These are phyloP conservation scores for Drosophila elegans DNA, from an alignment of 1,140 invertebrate genomes.

Conservation along the genomic window DNA sequence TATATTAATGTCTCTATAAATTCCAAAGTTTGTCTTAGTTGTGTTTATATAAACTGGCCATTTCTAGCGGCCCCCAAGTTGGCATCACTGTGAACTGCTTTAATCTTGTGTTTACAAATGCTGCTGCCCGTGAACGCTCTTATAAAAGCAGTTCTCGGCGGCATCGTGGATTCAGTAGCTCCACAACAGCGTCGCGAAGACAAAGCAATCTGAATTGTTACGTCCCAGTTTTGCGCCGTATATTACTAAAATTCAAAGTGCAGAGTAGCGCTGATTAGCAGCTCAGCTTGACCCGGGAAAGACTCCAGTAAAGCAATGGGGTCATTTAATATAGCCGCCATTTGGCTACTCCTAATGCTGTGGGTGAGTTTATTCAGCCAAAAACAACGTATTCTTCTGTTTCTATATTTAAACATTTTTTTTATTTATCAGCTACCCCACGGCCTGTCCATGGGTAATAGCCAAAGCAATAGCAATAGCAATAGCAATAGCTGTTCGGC, in stretches of 20 bases:
- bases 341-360: slow-evolving; percentile 23
- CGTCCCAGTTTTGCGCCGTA: not conserved
- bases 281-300: slow-evolving; percentile 7
- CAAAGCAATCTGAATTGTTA: slow-evolving; percentile 21
- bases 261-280: slow-evolving; percentile 25
- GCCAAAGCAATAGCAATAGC: no score
- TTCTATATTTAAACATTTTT: slow-evolving; percentile 7
- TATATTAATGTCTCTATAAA: not conserved
- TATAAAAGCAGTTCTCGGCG: slow-evolving; percentile 34
- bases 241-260: slow-evolving; percentile 35
- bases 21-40: no score
- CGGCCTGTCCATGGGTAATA: slow-evolving; percentile 20
- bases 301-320: slow-evolving; percentile 7
- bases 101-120: not conserved
- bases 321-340: slow-evolving; percentile 1
- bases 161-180: slow-evolving; percentile 10
- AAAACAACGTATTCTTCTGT: not conserved
- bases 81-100: slow-evolving; percentile 13
- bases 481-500: slow-evolving; percentile 49
- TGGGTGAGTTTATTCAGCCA: slow-evolving; percentile 7
- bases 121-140: not conserved
- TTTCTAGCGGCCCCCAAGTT: not conserved
- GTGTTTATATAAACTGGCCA: not conserved
- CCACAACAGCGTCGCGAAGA: not conserved
- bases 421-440: slow-evolving; percentile 37